Conservation (phyloP, 1,140 invertebrate species). For the Copidosoma floridanum region DNA sequence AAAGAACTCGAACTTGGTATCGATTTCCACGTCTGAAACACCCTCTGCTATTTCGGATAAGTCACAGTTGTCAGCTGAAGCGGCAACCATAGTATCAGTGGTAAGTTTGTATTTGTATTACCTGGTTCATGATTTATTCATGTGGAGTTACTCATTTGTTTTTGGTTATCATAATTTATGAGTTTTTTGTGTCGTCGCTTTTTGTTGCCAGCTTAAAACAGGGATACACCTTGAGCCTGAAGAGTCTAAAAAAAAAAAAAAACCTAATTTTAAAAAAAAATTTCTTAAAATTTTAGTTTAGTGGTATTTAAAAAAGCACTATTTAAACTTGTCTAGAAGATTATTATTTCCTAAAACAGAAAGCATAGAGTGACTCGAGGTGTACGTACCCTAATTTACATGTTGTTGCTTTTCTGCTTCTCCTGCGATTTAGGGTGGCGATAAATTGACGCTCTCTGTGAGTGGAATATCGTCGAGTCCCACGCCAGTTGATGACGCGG, state of each 20-base stretch:
- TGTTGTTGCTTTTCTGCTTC: slow-evolving; percentile 46
- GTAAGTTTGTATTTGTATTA: too few species aligned
- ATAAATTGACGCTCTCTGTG: slow-evolving; percentile 71
- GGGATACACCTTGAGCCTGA: slow-evolving; percentile 24
- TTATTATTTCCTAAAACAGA: too few species aligned
- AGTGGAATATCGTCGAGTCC: slow-evolving; percentile 46
- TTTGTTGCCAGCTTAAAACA: slow-evolving; percentile 25
- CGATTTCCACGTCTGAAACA: slow-evolving; percentile 51
- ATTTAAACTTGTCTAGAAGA: too few species aligned
- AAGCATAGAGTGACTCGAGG: slow-evolving; percentile 24
- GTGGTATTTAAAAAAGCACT: too few species aligned
- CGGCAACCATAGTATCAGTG: slow-evolving; percentile 73
- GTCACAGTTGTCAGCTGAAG: slow-evolving; percentile 53
- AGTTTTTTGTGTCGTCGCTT: slow-evolving; percentile 23
- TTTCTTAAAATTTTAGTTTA: too few species aligned
- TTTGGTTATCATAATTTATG: slow-evolving; percentile 17
- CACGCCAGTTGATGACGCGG: slow-evolving; percentile 45
- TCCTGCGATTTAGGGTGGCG: slow-evolving; percentile 63
- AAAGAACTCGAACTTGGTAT: slow-evolving; percentile 53
- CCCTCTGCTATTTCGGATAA: slow-evolving; percentile 46
- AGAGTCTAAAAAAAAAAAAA: too few species aligned
- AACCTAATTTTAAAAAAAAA: not conserved
- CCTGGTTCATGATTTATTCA: too few species aligned
- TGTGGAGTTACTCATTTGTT: too few species aligned
- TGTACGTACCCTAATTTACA: slow-evolving; percentile 10